phyloP scores from a whole-genome alignment of 2,888 invertebrate species.

The Brassicogethes aeneus region DNA sequence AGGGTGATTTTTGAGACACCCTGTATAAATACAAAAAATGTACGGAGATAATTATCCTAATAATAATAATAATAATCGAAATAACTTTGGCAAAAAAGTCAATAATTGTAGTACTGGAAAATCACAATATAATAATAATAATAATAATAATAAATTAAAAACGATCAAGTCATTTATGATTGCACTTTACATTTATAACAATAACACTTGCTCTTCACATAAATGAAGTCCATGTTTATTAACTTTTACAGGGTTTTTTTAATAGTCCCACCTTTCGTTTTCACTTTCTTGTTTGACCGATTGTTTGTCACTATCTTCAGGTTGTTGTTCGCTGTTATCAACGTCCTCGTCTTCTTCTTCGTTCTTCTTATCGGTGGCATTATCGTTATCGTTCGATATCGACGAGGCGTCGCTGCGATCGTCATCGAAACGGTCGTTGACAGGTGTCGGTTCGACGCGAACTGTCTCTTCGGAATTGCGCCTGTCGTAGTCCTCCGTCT shows the following conservation, averaged over 20 bases:
- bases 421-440: slow-evolving; percentile 52
- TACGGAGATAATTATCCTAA: slow-evolving; percentile 5
- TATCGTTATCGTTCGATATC: slow-evolving; percentile 32
- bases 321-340: slow-evolving; percentile 23
- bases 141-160: slow-evolving; percentile 1
- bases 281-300: slow-evolving; percentile 52
- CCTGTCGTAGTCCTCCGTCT: slow-evolving; percentile 63
- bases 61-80: slow-evolving; percentile 24
- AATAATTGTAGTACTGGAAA: not conserved
- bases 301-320: slow-evolving; percentile 38
- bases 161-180: not conserved
- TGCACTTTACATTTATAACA: not conserved
- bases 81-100: slow-evolving; percentile 13
- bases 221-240: slow-evolving; percentile 8
- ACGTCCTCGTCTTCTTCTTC: slow-evolving; percentile 22
- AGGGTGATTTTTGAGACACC: slow-evolving; percentile 2
- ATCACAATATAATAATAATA: slow-evolving; percentile 16
- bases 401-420: slow-evolving; percentile 45
- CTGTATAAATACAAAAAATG: slow-evolving; percentile 12
- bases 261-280: slow-evolving; percentile 57
- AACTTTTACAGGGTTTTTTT: slow-evolving; percentile 16
- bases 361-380: slow-evolving; percentile 27
- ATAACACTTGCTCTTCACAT: slow-evolving; percentile 7
- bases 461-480: slow-evolving; percentile 58
- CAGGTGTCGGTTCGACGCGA: slow-evolving; percentile 68